Evolutionary conservation across 2,113 vertebrate species (phyloP).

Genomic region (Ploceus nigricollis): DNA sequence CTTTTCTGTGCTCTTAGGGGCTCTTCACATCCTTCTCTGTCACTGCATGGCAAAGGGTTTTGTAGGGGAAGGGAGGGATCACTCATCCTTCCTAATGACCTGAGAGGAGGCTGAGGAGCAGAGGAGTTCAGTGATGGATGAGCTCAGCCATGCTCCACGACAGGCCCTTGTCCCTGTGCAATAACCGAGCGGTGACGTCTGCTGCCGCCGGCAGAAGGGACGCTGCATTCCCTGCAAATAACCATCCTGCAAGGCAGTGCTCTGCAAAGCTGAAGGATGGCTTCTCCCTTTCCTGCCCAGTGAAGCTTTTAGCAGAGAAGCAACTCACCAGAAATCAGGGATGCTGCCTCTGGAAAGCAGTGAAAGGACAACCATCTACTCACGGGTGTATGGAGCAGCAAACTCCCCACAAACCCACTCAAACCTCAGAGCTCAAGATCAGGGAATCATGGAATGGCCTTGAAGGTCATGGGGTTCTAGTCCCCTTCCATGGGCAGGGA

Average conservation of each 20-base stretch:
- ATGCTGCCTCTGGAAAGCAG: not conserved
- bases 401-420: accelerated
- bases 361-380: not conserved
- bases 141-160: not conserved
- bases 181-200: not conserved
- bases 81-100: conserved; percentile 30
- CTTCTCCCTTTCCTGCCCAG: not conserved
- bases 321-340: not conserved
- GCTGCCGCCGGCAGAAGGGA: not conserved
- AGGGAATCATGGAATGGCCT: not conserved
- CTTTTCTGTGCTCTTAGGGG: not conserved
- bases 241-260: not conserved
- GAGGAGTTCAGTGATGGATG: conserved; percentile 19
- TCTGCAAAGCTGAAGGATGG: not conserved
- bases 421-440: not conserved
- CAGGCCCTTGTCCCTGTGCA: conserved; percentile 1
- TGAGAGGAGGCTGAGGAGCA: not conserved
- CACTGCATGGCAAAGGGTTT: not conserved
- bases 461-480: not conserved
- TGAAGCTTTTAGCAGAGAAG: not conserved
- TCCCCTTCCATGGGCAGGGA: not conserved
- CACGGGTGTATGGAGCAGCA: accelerated
- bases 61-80: not conserved
- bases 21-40: not conserved
- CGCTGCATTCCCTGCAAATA: not conserved